phyloP scores from a whole-genome alignment of 2,888 invertebrate species.

The Scrobipalpa atriplicella region DNA sequence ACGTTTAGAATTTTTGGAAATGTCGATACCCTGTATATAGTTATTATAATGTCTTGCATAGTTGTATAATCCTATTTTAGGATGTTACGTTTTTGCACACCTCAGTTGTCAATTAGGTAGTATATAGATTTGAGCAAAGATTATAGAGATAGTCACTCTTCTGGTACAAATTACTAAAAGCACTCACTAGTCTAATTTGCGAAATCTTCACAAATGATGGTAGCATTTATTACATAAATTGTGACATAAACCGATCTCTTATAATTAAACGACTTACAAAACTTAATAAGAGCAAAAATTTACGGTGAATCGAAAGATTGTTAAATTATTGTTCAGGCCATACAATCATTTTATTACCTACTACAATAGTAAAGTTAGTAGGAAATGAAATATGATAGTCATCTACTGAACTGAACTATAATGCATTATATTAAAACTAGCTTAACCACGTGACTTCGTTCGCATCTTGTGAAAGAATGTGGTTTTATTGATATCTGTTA shows the following conservation, averaged over 20 bases:
- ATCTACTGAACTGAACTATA: constrained; percentile 12
- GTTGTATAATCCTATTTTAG: background rate
- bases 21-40: background rate
- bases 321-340: constrained; percentile 3
- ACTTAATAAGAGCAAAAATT: constrained; percentile 1
- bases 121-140: background rate
- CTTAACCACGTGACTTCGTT: background rate
- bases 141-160: background rate
- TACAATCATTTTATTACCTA: background rate
- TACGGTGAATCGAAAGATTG: background rate
- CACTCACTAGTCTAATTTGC: background rate
- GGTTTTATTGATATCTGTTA: too few relatives aligned
- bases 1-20: too few relatives aligned
- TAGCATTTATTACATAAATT: constrained; percentile 1
- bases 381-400: constrained; percentile 17
- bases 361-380: background rate
- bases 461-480: too few relatives aligned
- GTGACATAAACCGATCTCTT: constrained; percentile 5
- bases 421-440: constrained; percentile 6
- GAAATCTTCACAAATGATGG: background rate
- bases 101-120: background rate
- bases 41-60: too few relatives aligned
- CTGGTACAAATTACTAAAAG: background rate
- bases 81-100: background rate
- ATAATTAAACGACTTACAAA: constrained; percentile 1